Base-by-base conservation (phyloP, 2,113 vertebrate genomes). In the Struthidea cinerea region DNA sequence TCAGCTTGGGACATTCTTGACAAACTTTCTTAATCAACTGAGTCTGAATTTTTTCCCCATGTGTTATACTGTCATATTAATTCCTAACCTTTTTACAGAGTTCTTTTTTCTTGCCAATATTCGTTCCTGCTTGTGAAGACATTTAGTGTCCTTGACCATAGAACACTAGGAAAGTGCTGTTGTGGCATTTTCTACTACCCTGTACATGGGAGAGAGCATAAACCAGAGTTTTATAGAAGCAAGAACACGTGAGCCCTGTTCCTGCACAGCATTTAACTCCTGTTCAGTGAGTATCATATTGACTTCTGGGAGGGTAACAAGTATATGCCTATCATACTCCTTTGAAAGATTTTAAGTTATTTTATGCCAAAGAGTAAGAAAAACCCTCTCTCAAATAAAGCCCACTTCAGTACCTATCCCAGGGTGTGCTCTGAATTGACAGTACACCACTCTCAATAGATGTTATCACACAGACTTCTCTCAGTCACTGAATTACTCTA, bases 101-200 rank as follows among this genome's bases (percentile, higher is more conserved):
- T 74, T 93, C 65, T 73, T 60, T 59, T 59, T 87, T 87, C n/a
- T 96, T 82, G 90, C 56, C 56, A 49, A 33, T 96, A 96, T 94
- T 96, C 83, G 83, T 96, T 97, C 93, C 81, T 92, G 93, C 91
- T 87, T 90, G 81, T 95, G 95, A 96, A 97, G 95, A 95, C 70
- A 87, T 73, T 70, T 69, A 73, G 91, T 90, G 87, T 65, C 80
- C 89, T 71, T 96, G 96, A 94, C 89, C 96, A 96, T 80, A 94
- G 96, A 96, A 65, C 85, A 15, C 35, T 26, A 44, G 53, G 63
- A 79, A 96, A 96, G 73, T 88, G 76, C 46, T 83, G 61, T 76
- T 49, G 8, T 37, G 64, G 57, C 28, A 35, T 83, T 90, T 82
- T 68, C 9, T 84, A n/a, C 35, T 61, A 7, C 16, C 22, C 74